Percentiles rank a stretch among this genome's conserved stretches.
These are phyloP conservation scores for Metacarcinus magister DNA, from an alignment of 2,888 invertebrate genomes.

Conservation along the genomic window DNA sequence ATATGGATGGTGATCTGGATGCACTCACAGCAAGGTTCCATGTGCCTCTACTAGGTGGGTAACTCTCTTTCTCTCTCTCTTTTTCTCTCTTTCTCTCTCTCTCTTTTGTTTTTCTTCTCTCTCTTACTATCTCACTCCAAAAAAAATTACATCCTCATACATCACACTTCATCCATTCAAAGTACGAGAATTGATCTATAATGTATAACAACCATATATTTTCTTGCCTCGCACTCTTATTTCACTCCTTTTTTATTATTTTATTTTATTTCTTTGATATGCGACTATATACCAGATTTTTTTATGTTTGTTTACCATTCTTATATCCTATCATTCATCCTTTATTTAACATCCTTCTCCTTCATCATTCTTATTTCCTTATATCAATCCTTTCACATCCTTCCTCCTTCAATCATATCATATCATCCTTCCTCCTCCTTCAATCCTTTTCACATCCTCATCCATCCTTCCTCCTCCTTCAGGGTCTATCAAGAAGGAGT, in stretches of 20 bases:
- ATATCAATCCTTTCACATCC: not conserved
- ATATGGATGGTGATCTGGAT: conserved; percentile 83
- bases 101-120: not conserved
- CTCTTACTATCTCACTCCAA: not conserved
- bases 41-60: conserved; percentile 73
- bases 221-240: too few relatives aligned
- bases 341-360: too few relatives aligned
- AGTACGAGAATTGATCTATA: too few relatives aligned
- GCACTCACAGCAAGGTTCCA: conserved; percentile 83
- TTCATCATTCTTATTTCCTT: not conserved
- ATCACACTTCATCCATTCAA: not conserved
- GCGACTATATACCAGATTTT: too few relatives aligned
- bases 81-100: not conserved
- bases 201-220: too few relatives aligned
- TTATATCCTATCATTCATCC: too few relatives aligned
- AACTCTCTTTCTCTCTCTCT: not conserved
- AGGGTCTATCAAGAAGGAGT: conserved; percentile 73
- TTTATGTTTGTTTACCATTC: too few relatives aligned
- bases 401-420: conserved; percentile 48
- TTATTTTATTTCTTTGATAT: too few relatives aligned
- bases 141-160: not conserved
- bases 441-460: not conserved
- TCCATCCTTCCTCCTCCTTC: not conserved
- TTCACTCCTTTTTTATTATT: too few relatives aligned
- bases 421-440: not conserved